Base-by-base conservation (phyloP, 2,888 invertebrate genomes). In the Pyrrhosoma nymphula region DNA sequence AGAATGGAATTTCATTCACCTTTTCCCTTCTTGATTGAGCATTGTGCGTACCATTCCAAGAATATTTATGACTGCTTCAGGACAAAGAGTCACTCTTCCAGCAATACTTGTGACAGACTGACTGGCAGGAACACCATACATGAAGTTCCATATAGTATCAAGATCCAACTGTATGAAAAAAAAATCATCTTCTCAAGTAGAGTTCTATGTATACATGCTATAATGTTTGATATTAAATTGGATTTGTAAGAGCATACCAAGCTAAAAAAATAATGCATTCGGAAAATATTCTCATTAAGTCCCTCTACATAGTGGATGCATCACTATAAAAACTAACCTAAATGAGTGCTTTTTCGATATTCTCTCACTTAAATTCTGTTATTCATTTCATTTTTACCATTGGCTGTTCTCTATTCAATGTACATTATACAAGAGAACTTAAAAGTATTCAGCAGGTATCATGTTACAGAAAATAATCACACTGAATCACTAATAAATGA, bases 71-170 rank as follows among this genome's bases (percentile, higher is more conserved):
- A 99, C 98, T 2, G 99, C 99, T 96, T 99, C 99, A 0, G 99
- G 98, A 96, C 99, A 99, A 55, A 99, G 97, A 95, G 98, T 98
- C 95, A 99, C 98, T 96, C 98, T 97, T 55, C 98, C 98, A 89
- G 98, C 97, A 89, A 98, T 97, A 8, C 98, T 98, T 8, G 98
- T 98, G 82, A 98, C 96, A 75, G 97, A 97, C 95, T 97, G 97
- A 97, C 97, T 96, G 56, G 98, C 97, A 95, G 98, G 97, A 23
- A 98, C 97, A 3, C 99, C 99, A 98, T 99, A 99, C 95, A 99
- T 98, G 96, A 99, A 99, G 82, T 98, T 98, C 99, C 99, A 99
- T 39, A 99, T 98, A 2, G 99, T 98, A 97, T 99, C 98, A 96
- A 98, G 97, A 96, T 98, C 98, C 96, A 98, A 97, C 97, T 98